Evolutionary conservation across 2,797 vertebrate genomes (phyloP), one percentile per base, ranked within the genome.

Genomic region (Rhynchonycteris naso): DNA sequence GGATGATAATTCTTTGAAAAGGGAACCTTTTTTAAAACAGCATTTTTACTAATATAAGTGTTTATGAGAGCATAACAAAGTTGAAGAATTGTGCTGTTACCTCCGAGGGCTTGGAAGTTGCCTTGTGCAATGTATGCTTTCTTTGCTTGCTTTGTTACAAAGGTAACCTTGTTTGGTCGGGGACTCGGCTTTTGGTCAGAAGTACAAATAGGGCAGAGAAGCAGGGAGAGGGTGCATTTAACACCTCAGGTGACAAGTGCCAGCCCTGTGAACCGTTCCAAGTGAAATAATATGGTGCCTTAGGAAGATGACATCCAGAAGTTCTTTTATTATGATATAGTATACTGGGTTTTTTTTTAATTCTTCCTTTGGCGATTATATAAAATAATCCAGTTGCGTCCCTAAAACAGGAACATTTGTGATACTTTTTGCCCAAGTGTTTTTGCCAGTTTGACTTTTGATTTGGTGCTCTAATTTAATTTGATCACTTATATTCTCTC

Each of bases 401-500:
- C 21, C 11, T 52, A 65, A 43, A 5, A 78, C 10, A 14, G 18
- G 14, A 88, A 81, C 30, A 22, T 65, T 85, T 76, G 56, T 71
- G 30, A 26, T 69, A 5, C 16, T 28, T 76, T 93, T 90, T 71
- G 61, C 63, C 26, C 14, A 86, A 66, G 33, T 71, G 61, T 78
- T 88, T 88, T 88, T 81, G 72, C 28, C 66, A 84, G 50, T 88
- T 93, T 71, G 74, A 85, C 71, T 76, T 93, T 94, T 88, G 50
- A 75, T 24, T 93, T 75, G 7, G 33, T 61, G 43, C 72, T 56
- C 38, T 63, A 30, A 72, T 91, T 93, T 87, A 69, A 86, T 80
- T 75, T 76, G n/a, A 91, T 82, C 30, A 0, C 19, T 72, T 81
- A 71, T 61, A 58, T 74, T 81, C n/a, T 84, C 21, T 69, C 28